phyloP scores from a whole-genome alignment of 2,888 invertebrate genomes.

The Ametastegia equiseti region DNA sequence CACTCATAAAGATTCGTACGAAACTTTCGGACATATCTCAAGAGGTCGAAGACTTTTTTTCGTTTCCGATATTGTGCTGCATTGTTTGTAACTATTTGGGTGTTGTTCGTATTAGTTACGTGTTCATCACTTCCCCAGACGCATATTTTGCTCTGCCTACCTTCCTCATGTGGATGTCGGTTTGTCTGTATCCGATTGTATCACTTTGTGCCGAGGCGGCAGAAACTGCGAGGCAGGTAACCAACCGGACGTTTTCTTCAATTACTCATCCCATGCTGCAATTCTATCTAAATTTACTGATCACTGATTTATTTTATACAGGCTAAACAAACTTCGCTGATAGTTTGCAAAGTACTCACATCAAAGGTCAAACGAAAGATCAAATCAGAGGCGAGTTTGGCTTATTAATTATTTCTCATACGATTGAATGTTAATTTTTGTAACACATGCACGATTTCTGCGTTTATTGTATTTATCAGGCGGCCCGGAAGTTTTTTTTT shows the following conservation, averaged over 20 bases:
- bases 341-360: not conserved
- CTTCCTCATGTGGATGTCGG: not conserved
- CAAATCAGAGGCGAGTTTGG: not conserved
- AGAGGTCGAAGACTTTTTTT: constrained; percentile 2
- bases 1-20: not conserved
- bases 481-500: too few species aligned
- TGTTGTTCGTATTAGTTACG: not conserved
- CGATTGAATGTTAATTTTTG: too few species aligned
- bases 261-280: too few species aligned
- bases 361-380: not conserved
- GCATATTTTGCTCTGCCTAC: too few species aligned
- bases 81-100: not conserved
- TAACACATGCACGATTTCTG: too few species aligned
- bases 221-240: not conserved
- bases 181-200: not conserved
- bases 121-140: too few species aligned
- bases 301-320: not conserved
- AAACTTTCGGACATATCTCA: not conserved
- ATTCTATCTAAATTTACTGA: not conserved
- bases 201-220: not conserved
- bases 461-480: too few species aligned
- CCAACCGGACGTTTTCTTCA: not conserved
- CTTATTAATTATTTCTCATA: too few species aligned
- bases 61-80: not conserved
- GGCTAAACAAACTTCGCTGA: not conserved